Percentiles rank a stretch among this genome's conserved stretches.
phyloP scores from a whole-genome alignment of 2,113 vertebrate species.

The Spermophilus dauricus region DNA sequence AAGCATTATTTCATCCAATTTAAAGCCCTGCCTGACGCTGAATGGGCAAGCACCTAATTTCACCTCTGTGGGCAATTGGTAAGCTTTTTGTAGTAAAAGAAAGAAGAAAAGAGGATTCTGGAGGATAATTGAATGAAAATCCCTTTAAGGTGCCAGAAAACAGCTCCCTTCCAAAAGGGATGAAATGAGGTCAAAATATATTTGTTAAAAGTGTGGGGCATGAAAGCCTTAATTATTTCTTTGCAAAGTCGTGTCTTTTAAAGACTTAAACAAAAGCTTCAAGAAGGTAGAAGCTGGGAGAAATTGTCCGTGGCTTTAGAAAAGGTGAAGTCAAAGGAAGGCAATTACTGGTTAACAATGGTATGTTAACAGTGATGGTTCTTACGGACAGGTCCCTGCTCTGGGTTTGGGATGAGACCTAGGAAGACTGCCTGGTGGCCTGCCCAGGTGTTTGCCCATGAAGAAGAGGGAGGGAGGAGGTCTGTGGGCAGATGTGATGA shows the following conservation, averaged over 20 bases:
- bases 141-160: conserved; percentile 85
- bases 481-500: accelerated
- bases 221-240: conserved; percentile 88
- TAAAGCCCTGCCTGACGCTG: conserved; percentile 75
- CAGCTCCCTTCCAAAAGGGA: conserved; percentile 71
- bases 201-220: conserved; percentile 82
- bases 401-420: conserved; percentile 68
- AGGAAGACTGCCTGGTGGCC: conserved; percentile 31
- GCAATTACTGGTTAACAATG: conserved; percentile 89
- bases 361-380: conserved; percentile 81
- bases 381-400: conserved; percentile 78
- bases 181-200: conserved; percentile 83
- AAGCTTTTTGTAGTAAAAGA: conserved; percentile 77
- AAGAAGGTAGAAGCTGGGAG: conserved; percentile 85
- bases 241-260: conserved; percentile 83
- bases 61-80: conserved; percentile 81
- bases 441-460: not conserved
- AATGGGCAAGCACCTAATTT: conserved; percentile 79
- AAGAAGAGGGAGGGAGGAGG: not conserved
- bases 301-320: conserved; percentile 85
- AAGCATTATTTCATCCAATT: conserved; percentile 80
- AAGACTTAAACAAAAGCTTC: conserved; percentile 85
- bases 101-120: conserved; percentile 77
- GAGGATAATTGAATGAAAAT: conserved; percentile 83
- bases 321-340: conserved; percentile 84